Evolutionary conservation across 2,888 invertebrate genomes (phyloP).

Genomic region (Tetragonula carbonaria): DNA sequence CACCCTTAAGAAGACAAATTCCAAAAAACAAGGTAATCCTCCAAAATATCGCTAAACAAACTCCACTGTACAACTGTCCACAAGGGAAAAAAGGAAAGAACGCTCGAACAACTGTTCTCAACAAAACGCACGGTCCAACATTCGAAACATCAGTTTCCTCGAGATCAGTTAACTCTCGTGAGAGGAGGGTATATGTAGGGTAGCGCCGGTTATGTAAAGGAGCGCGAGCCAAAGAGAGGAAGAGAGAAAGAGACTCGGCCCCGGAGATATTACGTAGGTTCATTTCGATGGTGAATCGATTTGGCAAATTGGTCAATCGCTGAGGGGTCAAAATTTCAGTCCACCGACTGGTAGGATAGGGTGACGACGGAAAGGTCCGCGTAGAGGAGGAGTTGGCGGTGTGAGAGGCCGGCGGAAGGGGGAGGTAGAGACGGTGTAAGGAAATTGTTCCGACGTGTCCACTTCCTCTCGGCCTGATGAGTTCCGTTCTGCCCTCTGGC

Average conservation of each 20-base stretch:
- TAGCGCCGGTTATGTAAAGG: constrained; percentile 46
- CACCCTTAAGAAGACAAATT: too few species aligned
- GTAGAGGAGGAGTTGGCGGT: neutral
- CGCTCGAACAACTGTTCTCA: neutral
- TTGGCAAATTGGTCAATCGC: constrained; percentile 83
- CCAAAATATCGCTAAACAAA: neutral
- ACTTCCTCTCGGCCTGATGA: constrained; percentile 83
- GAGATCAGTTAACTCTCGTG: neutral
- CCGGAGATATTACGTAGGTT: constrained; percentile 73
- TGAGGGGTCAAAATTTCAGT: constrained; percentile 76
- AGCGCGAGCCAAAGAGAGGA: constrained; percentile 51
- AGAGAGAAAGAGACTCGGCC: neutral
- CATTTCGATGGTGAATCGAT: constrained; percentile 79
- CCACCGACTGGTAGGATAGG: constrained; percentile 64
- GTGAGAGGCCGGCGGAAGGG: constrained; percentile 35
- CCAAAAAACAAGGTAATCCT: too few species aligned
- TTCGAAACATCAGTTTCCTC: too few species aligned
- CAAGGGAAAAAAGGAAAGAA: too few species aligned
- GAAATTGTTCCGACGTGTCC: constrained; percentile 84
- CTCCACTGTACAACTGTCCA: too few species aligned
- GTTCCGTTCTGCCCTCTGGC: constrained; percentile 78
- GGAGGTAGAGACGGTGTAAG: constrained; percentile 75
- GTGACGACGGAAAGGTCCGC: constrained; percentile 60
- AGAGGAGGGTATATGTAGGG: constrained; percentile 5
- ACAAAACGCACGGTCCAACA: neutral